These are phyloP conservation scores for Callyntrura sp. DNA, from an alignment of 2,888 invertebrate genomes.

Conservation along the genomic window DNA sequence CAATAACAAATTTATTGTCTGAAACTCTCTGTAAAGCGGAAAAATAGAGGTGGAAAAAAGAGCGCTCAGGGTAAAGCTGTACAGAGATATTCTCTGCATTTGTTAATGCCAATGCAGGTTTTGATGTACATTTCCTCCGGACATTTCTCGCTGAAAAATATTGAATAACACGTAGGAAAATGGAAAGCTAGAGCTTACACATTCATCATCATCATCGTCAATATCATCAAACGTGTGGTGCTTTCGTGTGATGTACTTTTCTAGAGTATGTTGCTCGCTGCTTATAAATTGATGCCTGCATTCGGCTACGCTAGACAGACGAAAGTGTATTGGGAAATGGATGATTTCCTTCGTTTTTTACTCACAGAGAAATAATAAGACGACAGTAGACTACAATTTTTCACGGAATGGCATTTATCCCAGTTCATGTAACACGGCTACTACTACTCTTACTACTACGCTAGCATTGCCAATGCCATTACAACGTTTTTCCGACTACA, in stretches of 20 bases:
- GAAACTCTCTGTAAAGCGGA: slow-evolving; percentile 59
- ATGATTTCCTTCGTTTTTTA: slow-evolving; percentile 71
- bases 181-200: background rate
- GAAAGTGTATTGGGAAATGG: slow-evolving; percentile 64
- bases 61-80: background rate
- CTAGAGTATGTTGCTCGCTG: background rate
- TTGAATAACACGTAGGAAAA: slow-evolving; percentile 28
- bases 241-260: too few species aligned
- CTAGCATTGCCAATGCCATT: slow-evolving; percentile 1
- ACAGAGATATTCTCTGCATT: background rate
- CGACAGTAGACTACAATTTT: slow-evolving; percentile 53
- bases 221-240: background rate
- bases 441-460: background rate
- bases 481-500: slow-evolving; percentile 17
- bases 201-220: background rate
- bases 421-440: slow-evolving; percentile 38
- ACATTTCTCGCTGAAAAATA: slow-evolving; percentile 41
- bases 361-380: slow-evolving; percentile 38
- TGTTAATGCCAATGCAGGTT: slow-evolving; percentile 21
- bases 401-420: slow-evolving; percentile 67
- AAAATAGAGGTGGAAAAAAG: background rate
- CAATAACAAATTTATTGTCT: slow-evolving; percentile 70
- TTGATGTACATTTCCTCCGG: slow-evolving; percentile 62
- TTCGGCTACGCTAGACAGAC: background rate
- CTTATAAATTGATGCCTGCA: slow-evolving; percentile 54